phyloP scores from a whole-genome alignment of 2,113 vertebrate genomes.

The Elephas maximus region DNA sequence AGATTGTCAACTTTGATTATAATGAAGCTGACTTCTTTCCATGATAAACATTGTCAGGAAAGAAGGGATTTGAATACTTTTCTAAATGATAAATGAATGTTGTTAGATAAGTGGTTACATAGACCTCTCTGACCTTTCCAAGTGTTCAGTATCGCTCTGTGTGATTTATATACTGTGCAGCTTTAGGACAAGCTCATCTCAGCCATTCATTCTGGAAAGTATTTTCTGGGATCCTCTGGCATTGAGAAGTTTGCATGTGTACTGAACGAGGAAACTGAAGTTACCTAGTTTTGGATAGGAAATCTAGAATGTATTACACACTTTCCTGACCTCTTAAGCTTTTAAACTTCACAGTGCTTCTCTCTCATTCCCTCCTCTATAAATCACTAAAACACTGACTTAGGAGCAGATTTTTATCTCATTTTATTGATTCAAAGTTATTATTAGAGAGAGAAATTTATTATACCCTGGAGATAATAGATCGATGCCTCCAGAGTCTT shows the following conservation, averaged over 20 bases:
- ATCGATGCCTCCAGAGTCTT: background rate
- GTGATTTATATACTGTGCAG: no score
- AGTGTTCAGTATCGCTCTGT: no score
- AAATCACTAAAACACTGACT: conserved; percentile 42
- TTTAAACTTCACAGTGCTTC: background rate
- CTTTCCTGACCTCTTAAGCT: background rate
- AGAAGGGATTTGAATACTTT: no score
- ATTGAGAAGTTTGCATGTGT: background rate
- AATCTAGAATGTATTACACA: background rate
- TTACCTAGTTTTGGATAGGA: background rate
- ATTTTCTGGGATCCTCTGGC: background rate
- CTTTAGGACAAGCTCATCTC: no score
- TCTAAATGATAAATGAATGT: no score
- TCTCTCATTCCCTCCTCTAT: background rate
- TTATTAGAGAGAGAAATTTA: conserved; percentile 25
- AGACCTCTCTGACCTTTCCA: no score
- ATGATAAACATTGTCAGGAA: no score
- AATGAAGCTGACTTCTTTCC: no score
- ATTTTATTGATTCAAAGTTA: conserved; percentile 41
- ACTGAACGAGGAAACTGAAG: background rate
- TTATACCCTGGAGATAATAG: background rate
- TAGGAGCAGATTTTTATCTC: background rate
- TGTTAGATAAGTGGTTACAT: no score
- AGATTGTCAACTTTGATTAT: no score
- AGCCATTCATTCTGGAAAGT: no score